Base-by-base conservation (phyloP, 2,113 vertebrate genomes). In the Tyto alba region DNA sequence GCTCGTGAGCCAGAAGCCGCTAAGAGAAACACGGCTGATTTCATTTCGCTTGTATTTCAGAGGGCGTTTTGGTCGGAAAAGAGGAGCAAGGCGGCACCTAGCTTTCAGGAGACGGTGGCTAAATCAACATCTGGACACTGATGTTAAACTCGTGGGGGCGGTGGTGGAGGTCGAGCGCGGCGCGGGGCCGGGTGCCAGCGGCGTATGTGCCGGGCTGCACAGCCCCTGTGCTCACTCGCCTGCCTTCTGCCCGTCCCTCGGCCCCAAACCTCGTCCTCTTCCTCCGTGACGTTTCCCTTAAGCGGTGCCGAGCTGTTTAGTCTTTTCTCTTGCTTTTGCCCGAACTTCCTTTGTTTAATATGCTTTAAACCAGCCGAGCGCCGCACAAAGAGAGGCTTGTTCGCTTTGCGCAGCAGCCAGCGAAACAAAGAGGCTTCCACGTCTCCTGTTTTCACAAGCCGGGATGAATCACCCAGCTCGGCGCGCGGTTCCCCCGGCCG, bases 291-390 rank as follows among this genome's bases (percentile, higher is more conserved):
- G 87, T 97, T 98, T 97, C 96, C 95, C 97, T 95, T 71, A 13
- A 94, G 94, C 5, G 90, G 93, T 98, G 97, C 97, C 97, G 96
- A 92, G 96, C 96, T 98, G 97, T 98, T 98, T 97, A 97, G 97
- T 98, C 98, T 98, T 94, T 94, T 93, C 59, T 13, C 92, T 76
- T 93, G 93, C 95, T 97, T 72, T 96, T 82, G 95, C 97, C 89
- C 94, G 73, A 48, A 97, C 96, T 98, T 98, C 98, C 98, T 98
- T 98, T 98, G 97, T 98, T 98, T 97, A 96, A 97, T 96, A 74
- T 50, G 91, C 97, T 97, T 95, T 93, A 85, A 94, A 97, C 76
- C n/a, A 97, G 85, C 94, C 92, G 72, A 93, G 91, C 55, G 47
- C 93, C 66, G 90, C 95, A 95, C 96, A 97, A 98, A 98, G 96